A percentile compares a stretch with the other conserved stretches of the same genome.
phyloP scores from a whole-genome alignment of 2,888 invertebrate genomes.

The Neelides folsomi region DNA sequence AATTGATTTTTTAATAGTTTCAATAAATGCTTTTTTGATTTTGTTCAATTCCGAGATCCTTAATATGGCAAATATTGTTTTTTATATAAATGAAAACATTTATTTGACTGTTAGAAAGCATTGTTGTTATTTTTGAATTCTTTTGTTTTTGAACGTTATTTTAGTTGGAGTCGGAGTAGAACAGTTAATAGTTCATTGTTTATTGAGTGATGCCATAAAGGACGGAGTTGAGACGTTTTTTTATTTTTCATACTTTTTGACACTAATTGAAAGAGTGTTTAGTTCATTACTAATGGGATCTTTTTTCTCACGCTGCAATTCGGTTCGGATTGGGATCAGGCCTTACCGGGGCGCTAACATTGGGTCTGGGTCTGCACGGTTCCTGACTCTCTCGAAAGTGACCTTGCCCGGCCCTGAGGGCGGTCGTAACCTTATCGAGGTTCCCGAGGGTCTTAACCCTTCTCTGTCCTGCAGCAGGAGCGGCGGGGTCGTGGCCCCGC shows the following conservation, averaged over 20 bases:
- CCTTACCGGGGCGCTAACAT: slow-evolving; percentile 32
- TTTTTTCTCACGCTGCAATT: slow-evolving; percentile 30
- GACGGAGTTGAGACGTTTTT: slow-evolving; percentile 2
- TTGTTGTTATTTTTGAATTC: no score
- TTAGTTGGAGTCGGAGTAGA: no score
- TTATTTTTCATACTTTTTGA: not conserved
- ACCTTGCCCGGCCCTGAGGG: slow-evolving; percentile 28
- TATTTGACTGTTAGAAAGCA: no score
- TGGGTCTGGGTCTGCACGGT: slow-evolving; percentile 32
- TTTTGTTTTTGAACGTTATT: no score
- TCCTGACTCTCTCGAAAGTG: slow-evolving; percentile 33
- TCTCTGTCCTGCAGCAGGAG: slow-evolving; percentile 31
- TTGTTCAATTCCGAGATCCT: no score
- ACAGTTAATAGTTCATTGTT: not conserved
- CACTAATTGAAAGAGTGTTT: not conserved
- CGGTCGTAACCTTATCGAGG: slow-evolving; percentile 18
- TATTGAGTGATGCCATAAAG: slow-evolving; percentile 4
- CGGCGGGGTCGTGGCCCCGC: slow-evolving; percentile 12
- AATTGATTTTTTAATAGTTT: no score
- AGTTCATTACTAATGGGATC: not conserved
- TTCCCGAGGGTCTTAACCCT: slow-evolving; percentile 24
- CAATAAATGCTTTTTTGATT: no score
- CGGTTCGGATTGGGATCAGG: slow-evolving; percentile 25
- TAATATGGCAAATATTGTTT: no score
- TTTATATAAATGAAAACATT: no score